Base-by-base conservation (phyloP, 2,113 vertebrate genomes). In the Falcunculus frontatus region DNA sequence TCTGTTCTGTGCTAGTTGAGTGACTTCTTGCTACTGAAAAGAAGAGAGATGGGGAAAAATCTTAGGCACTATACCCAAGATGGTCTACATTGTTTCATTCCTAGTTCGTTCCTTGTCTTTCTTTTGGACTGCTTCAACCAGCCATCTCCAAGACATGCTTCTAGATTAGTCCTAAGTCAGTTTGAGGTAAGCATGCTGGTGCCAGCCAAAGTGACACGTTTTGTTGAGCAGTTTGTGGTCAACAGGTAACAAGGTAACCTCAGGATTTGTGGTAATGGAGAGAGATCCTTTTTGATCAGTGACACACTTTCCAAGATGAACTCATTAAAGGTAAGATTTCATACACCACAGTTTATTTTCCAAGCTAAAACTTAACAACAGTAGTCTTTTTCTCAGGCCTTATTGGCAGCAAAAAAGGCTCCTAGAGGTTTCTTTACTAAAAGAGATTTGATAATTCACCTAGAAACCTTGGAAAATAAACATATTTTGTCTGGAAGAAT, bases 41-140 rank as follows among this genome's bases (percentile, higher is more conserved):
- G 41, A 75, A 76, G 41, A 26, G 7, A 4, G 11, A 10, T 69
- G 55, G n/a, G 30, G 16, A 60, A 52, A 13, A n/a, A 83, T 2
- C 15, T 76, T 41, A 76, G 53, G 19, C 9, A 13, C 35, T 65
- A 10, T 9, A n/a, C 6, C 8, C 27, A 44, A 37, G 16, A 32
- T 6, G 2, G 42, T 35, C 49, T 56, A 27, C 16, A 16, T 42
- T 0, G 0, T 32, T 80, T 60, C 55, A 29, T 62, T 62, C 19
- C 29, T 56, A 8, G 3, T 30, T 65, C 5, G 13, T 74, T 89
- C 18, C 20, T 11, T 39, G 14, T 25, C 20, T 89, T 56, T 62
- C 5, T 60, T 83, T 46, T 37, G 15, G 8, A 13, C n/a, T 65
- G 13, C 39, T 87, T 67, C 74, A 75, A 16, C 16, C 80, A 79